phyloP scores from a whole-genome alignment of 2,797 vertebrate species.

The Syngnathus acus region DNA sequence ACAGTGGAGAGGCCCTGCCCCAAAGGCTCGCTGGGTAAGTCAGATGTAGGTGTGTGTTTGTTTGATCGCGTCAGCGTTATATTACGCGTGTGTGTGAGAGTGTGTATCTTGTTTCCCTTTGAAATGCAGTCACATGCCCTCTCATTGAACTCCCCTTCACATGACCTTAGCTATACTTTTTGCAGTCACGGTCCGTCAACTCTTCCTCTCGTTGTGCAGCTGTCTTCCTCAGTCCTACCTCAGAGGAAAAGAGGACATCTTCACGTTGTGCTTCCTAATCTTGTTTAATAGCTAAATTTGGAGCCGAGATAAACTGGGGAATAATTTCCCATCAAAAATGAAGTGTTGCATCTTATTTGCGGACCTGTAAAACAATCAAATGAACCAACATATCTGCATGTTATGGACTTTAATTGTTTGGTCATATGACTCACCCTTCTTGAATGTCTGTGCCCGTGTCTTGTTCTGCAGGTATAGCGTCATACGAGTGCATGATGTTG shows the following conservation, averaged over 20 bases:
- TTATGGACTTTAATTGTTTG: background rate
- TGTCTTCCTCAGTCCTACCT: constrained; percentile 29
- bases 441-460: background rate
- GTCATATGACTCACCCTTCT: background rate
- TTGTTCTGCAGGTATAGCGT: constrained; percentile 76
- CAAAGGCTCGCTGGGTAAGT: constrained; percentile 84
- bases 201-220: constrained; percentile 34
- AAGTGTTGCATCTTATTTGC: background rate
- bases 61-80: background rate
- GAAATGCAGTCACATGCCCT: constrained; percentile 50
- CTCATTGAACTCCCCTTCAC: constrained; percentile 51
- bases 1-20: constrained; percentile 86
- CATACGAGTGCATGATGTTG: constrained; percentile 80
- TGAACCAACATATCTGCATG: background rate
- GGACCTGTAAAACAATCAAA: background rate
- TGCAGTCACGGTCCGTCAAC: constrained; percentile 14
- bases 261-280: constrained; percentile 21
- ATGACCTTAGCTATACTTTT: constrained; percentile 30
- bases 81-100: constrained; percentile 9
- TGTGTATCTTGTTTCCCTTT: constrained; percentile 46
- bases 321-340: constrained; percentile 7
- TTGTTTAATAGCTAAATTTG: constrained; percentile 22
- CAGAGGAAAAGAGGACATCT: constrained; percentile 24
- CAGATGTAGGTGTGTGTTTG: constrained; percentile 9
- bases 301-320: constrained; percentile 9